These are phyloP conservation scores for Triops cancriformis DNA, from an alignment of 1,140 invertebrate species.

Conservation along the genomic window DNA sequence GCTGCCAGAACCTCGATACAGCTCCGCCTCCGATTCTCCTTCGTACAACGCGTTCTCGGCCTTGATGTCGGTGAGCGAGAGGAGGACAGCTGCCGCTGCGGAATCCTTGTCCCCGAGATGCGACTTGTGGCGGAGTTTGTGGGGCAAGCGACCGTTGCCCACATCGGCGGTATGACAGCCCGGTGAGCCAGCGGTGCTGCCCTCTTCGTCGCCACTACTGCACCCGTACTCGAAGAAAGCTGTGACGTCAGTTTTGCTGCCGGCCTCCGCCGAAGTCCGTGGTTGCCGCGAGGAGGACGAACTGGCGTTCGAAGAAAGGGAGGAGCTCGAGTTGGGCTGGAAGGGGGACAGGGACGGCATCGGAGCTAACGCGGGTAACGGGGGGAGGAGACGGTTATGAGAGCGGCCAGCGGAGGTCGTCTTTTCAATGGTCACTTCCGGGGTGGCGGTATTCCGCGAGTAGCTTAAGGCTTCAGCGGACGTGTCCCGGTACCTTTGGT, in stretches of 20 bases:
- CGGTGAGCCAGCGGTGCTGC: slow-evolving; percentile 34
- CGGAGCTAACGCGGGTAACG: slow-evolving; percentile 28
- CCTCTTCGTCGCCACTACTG: slow-evolving; percentile 60
- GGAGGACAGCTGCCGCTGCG: slow-evolving; percentile 46
- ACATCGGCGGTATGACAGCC: slow-evolving; percentile 32
- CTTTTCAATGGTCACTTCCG: not conserved
- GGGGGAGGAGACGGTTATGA: slow-evolving; percentile 30
- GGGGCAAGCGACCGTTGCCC: slow-evolving; percentile 60
- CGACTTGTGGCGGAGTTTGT: slow-evolving; percentile 86
- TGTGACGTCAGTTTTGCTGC: not conserved
- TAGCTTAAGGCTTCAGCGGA: not conserved
- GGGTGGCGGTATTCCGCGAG: not conserved
- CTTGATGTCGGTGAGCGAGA: slow-evolving; percentile 59
- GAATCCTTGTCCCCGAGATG: slow-evolving; percentile 79
- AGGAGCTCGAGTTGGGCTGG: slow-evolving; percentile 25
- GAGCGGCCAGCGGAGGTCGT: slow-evolving; percentile 12
- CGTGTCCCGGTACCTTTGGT: not conserved
- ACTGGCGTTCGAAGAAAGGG: slow-evolving; percentile 8
- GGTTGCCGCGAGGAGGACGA: not conserved
- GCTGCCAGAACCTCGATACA: not conserved
- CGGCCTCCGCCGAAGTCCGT: not conserved
- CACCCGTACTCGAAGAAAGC: slow-evolving; percentile 45
- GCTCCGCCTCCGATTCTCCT: not conserved
- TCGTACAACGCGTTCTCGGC: slow-evolving; percentile 47
- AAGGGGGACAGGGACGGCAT: slow-evolving; percentile 29